Base-by-base conservation (phyloP, 2,888 invertebrate species). In the Caenorhabditis becei region DNA sequence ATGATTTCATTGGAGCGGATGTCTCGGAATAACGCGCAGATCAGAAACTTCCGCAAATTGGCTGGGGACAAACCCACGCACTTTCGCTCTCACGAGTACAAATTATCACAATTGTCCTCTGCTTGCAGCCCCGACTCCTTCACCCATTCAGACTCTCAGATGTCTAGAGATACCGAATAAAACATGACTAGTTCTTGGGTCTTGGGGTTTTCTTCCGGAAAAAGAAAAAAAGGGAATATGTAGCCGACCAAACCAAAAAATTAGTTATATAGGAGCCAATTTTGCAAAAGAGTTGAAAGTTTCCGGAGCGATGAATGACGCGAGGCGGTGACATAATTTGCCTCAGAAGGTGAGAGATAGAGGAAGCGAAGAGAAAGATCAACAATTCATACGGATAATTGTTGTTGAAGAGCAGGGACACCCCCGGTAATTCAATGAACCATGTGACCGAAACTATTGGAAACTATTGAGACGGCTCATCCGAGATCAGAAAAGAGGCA, bases 281-380 rank as follows among this genome's bases (percentile, higher is more conserved):
- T 74, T 72, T 72, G 72, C 72, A 74, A 32, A 63, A 56, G 44
- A 28, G 65, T 74, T 28, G 58, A 37, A 75, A 61, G 53, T 66
- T 75, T 75, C 75, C 75, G 66, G 61, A 44, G 44, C 37, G 41
- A 47, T 26, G 59, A 59, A 59, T 74, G 74, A 74, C 74, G 74
- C 51, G 24, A 49, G 35, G n/a, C 41, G 23, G 51, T 75, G 61
- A 75, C 75, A 75, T 66, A 70, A 69, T 69, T 70, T 61, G 59
- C n/a, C 10, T 24, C 35, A 20, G 23, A 53, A 65, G 24, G 23
- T 24, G 28, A 24, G 14, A 49, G 44, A 49, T 32, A 66, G 20
- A 37, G 32, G 51, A 63, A 62, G 37, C 24, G 49, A 47, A 37
- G 44, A 14, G 41, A 69, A 58, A 32, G 23, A 59, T 49, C 24